Conservation (phyloP, 2,888 invertebrate species). For the Tetheella fluctuosa region DNA sequence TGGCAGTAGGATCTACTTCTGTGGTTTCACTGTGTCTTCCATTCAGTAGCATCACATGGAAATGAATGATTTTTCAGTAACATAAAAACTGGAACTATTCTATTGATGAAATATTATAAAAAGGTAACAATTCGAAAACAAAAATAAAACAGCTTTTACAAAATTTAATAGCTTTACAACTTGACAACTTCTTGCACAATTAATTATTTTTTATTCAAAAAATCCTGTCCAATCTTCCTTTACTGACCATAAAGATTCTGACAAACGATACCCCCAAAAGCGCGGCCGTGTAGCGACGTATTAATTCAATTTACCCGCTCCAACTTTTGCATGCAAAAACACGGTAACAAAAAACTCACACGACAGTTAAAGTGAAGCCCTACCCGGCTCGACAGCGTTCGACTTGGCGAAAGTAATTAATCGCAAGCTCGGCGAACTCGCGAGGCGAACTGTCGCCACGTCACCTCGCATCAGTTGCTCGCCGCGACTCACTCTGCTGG, state of each 20-base stretch:
- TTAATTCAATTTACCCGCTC: slow-evolving; percentile 41
- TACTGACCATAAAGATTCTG: slow-evolving; percentile 6
- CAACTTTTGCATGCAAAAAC: slow-evolving; percentile 52
- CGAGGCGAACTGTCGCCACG: slow-evolving; percentile 70
- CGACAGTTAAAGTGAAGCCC: slow-evolving; percentile 72
- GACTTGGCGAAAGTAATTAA: slow-evolving; percentile 77
- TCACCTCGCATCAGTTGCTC: slow-evolving; percentile 72
- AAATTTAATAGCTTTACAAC: no score
- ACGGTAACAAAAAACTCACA: slow-evolving; percentile 63
- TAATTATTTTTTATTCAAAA: background rate
- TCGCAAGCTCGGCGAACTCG: slow-evolving; percentile 55
- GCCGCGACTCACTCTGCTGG: slow-evolving; percentile 64
- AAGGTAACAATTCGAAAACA: no score
- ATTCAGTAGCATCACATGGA: no score
- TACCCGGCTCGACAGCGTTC: slow-evolving; percentile 55
- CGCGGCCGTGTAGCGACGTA: slow-evolving; percentile 32
- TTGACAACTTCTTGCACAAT: no score
- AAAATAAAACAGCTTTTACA: no score
- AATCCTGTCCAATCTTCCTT: background rate
- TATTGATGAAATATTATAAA: no score
- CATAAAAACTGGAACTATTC: no score
- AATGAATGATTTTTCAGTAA: no score
- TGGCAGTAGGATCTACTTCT: no score
- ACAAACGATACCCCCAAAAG: slow-evolving; percentile 12
- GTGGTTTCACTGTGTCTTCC: no score